Base-by-base conservation (phyloP, 2,888 invertebrate species). In the Clepsis dumicolana region DNA sequence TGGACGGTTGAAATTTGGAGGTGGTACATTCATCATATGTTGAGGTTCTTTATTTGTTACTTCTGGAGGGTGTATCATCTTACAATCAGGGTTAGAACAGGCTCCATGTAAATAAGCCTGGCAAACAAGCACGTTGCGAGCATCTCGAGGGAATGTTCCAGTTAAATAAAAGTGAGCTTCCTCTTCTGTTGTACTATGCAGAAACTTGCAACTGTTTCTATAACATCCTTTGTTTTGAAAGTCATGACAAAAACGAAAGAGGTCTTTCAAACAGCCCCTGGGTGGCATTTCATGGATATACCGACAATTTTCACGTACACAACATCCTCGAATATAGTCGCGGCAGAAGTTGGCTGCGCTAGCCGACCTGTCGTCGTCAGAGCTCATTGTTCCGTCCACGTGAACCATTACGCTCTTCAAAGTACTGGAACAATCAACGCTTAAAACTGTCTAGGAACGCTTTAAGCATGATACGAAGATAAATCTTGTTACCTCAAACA, bases 191-290 rank as follows among this genome's bases (percentile, higher is more conserved):
- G 95, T 94, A 77, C 96, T 95, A 83, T 97, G 97, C 64, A 96
- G 89, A 83, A 96, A 96, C 76, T 95, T 95, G 82, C 96, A 96
- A 75, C 94, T 95, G 10, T 88, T 83, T 77, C 95, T 92, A 67
- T 95, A 94, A 72, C 94, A 94, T 73, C 96, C 96, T 80, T 95
- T 95, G 84, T 97, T 97, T 88, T 96, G 96, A 80, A 85, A 95
- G 77, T 95, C 95, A 77, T 94, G 94, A 76, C 95, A 95, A 77
- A 95, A 95, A 44, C 92, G 86, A 77, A 94, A 91, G 35, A 93
- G 78, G 44, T 91, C 92, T 70, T 90, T 91, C 10, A 93, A 75
- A 65, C 73, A 83, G 5, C 77, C 70, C 74, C 84, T 87, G 2
- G 90, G 87, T 70, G 93, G 90, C 65, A 86, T 79, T 77, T 91